A percentile compares a stretch with the other conserved stretches of the same genome.
These are phyloP conservation scores for Microcebus tavaratra DNA, from an alignment of 2,113 vertebrate species.

Conservation along the genomic window DNA sequence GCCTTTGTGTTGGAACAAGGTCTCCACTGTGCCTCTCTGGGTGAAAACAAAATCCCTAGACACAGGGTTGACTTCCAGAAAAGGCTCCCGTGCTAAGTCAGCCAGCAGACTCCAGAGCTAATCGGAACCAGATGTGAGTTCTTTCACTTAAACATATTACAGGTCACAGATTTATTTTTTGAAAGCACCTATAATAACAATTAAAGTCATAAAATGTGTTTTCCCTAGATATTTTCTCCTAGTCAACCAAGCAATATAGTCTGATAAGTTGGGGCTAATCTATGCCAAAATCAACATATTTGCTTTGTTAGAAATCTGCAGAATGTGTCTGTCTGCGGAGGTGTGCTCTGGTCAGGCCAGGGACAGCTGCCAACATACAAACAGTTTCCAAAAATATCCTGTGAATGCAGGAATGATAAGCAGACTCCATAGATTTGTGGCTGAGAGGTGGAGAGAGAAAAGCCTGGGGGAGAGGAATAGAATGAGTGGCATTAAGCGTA, in stretches of 20 bases:
- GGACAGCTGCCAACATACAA: conserved; percentile 59
- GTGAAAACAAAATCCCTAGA: conserved; percentile 60
- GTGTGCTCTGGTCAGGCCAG: conserved; percentile 61
- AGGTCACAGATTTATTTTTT: conserved; percentile 72
- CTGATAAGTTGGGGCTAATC: conserved; percentile 66
- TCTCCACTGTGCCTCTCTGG: conserved; percentile 63
- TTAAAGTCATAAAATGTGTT: conserved; percentile 73
- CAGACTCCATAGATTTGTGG: conserved; percentile 56
- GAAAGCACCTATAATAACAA: conserved; percentile 76
- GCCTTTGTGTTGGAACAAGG: conserved; percentile 67
- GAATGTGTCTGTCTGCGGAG: conserved; percentile 76
- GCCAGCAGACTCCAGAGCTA: conserved; percentile 68
- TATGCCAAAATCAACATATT: conserved; percentile 73
- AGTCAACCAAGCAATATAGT: conserved; percentile 51
- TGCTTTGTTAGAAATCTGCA: conserved; percentile 75
- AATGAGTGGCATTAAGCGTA: conserved; percentile 27
- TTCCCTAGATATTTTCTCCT: conserved; percentile 76
- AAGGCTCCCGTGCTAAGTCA: conserved; percentile 64
- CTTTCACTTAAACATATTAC: conserved; percentile 74
- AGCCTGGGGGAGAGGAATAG: conserved; percentile 37
- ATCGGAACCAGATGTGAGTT: conserved; percentile 75
- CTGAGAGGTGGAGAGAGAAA: conserved; percentile 44
- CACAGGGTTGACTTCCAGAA: conserved; percentile 45
- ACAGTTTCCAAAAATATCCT: conserved; percentile 75
- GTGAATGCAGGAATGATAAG: conserved; percentile 57